Evolutionary conservation across 2,888 invertebrate genomes (phyloP), one percentile per base, ranked within the genome.

Genomic region (Charanyca ferruginea): DNA sequence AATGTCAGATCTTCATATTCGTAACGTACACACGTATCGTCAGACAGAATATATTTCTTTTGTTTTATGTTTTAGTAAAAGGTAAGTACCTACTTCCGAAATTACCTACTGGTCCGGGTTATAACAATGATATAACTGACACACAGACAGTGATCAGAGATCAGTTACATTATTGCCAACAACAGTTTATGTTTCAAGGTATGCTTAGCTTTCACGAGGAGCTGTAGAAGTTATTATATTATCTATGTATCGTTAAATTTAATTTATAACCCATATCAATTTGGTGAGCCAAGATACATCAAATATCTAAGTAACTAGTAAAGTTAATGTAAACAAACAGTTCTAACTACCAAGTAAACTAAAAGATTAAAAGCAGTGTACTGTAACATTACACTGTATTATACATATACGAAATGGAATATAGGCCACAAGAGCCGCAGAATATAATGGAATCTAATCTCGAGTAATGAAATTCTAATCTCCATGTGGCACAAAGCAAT

Each of bases 401-500:
- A 41, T 23, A 63, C 9, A 61, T 4, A 53, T 22, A 64, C 9
- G 25, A 47, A 18, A 66, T 59, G 28, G 53, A 59, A 65, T 52
- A 64, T 48, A 66, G 67, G 25, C 66, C 65, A 59, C 63, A 73
- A 58, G 41, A 77, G 62, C 66, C 60, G 59, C 65, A 71, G 63
- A 64, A 66, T 58, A 58, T 67, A 74, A 81, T 73, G 51, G 68
- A 61, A 81, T 65, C 35, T 73, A 74, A 77, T 81, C 70, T 73
- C 61, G n/a, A 69, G 66, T 77, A 81, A 79, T 81, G 65, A 81
- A 79, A 81, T 81, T 79, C 65, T 77, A 77, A 79, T 77, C 73
- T 73, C 63, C 66, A 66, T 73, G 48, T 65, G 74, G 57, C 63
- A 62, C 54, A 66, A 60, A 70, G 66, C 62, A 78, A 74, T 76